Conservation (phyloP, 1,140 invertebrate species). For the Acromyrmex heyeri region DNA sequence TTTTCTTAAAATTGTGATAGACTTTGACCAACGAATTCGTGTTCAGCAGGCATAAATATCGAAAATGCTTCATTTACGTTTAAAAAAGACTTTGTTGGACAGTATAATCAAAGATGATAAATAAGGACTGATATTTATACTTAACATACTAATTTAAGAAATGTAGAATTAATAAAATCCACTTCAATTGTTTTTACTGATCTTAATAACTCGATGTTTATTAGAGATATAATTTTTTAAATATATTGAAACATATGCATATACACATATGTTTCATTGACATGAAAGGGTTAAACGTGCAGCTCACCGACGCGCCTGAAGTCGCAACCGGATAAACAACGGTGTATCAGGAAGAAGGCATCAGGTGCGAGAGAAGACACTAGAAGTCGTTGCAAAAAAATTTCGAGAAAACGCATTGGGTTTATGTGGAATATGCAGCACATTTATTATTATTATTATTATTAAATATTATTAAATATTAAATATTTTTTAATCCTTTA, state of each 20-base stretch:
- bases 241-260: neutral
- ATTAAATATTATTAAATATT: neutral
- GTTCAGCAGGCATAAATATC: too few species aligned
- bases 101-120: too few species aligned
- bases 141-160: too few species aligned
- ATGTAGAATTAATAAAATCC: too few species aligned
- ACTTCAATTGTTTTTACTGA: neutral
- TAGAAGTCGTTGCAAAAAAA: neutral
- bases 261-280: neutral
- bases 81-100: too few species aligned
- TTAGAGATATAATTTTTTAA: neutral
- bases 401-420: too few species aligned
- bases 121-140: too few species aligned
- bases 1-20: too few species aligned
- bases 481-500: too few species aligned
- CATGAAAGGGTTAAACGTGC: neutral
- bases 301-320: constrained; percentile 9
- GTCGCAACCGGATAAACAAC: constrained; percentile 22
- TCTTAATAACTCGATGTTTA: neutral
- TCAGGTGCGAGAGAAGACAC: neutral
- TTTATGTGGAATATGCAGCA: too few species aligned
- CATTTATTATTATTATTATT: neutral
- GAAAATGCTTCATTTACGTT: too few species aligned
- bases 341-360: constrained; percentile 13
- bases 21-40: too few species aligned